These are phyloP conservation scores for Saxidomus purpurata DNA, from an alignment of 1,140 invertebrate genomes.

Conservation along the genomic window DNA sequence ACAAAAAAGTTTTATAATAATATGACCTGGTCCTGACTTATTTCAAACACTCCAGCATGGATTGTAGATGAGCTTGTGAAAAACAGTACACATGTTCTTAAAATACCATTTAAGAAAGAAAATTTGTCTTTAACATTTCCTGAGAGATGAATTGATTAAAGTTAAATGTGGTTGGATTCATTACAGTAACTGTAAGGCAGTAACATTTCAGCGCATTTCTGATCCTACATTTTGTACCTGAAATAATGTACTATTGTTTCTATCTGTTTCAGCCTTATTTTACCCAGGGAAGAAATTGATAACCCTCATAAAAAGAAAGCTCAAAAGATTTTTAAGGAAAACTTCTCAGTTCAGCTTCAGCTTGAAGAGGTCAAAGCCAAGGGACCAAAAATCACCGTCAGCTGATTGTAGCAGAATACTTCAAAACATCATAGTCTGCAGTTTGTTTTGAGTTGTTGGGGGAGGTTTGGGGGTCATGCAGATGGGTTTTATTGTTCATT, in stretches of 20 bases:
- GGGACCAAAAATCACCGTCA: background rate
- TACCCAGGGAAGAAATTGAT: conserved; percentile 87
- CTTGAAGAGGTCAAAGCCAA: conserved; percentile 78
- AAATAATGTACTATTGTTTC: background rate
- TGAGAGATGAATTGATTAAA: background rate
- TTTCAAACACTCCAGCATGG: too few relatives aligned
- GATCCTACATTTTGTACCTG: background rate
- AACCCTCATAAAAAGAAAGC: conserved; percentile 88
- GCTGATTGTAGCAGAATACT: background rate
- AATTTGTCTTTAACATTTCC: too few relatives aligned
- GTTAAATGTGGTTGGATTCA: background rate
- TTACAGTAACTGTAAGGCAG: background rate
- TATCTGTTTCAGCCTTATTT: conserved; percentile 83
- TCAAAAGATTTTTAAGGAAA: conserved; percentile 86
- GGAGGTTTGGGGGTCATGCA: too few relatives aligned
- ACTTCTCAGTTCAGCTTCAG: conserved; percentile 85
- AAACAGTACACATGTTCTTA: too few relatives aligned
- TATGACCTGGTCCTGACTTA: too few relatives aligned
- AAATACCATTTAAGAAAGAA: too few relatives aligned
- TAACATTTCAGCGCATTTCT: background rate
- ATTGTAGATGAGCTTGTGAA: too few relatives aligned
- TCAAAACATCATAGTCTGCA: too few relatives aligned
- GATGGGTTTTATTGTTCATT: too few relatives aligned
- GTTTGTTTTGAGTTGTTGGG: too few relatives aligned
- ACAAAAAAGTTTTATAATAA: too few relatives aligned